These are phyloP conservation scores for Hymenopus coronatus DNA, from an alignment of 2,888 invertebrate species.

Conservation along the genomic window DNA sequence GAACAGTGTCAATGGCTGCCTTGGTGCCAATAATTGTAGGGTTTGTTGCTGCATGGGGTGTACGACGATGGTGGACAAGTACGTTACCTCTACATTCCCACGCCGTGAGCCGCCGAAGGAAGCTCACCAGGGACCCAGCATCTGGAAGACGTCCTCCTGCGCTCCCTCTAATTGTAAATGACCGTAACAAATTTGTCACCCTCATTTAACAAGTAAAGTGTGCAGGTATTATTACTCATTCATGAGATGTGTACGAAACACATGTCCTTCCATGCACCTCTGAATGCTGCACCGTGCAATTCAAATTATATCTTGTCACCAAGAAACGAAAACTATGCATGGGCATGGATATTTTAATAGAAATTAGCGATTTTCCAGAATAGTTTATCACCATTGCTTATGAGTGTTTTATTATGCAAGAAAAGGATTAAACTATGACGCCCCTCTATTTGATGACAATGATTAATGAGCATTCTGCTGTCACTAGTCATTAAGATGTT, in stretches of 20 bases:
- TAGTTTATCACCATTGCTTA: neutral
- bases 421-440: neutral
- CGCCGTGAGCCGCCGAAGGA: conserved; percentile 31
- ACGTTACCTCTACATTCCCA: conserved; percentile 21
- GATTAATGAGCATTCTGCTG: neutral
- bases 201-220: neutral
- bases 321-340: neutral
- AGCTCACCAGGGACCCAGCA: conserved; percentile 28
- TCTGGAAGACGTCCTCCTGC: conserved; percentile 23
- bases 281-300: neutral
- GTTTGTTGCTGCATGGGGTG: conserved; percentile 19
- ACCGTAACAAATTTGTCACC: neutral
- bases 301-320: neutral
- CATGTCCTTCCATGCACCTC: neutral
- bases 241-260: neutral
- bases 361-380: neutral
- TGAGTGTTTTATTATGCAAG: neutral
- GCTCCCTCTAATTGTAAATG: conserved; percentile 17
- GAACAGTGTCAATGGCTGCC: neutral
- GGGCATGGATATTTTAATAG: neutral
- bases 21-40: conserved; percentile 21
- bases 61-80: conserved; percentile 23
- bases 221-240: neutral
- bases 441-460: neutral
- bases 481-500: neutral